These are phyloP conservation scores for Nansenia antarctica DNA, from an alignment of 2,113 vertebrate genomes.

Conservation along the genomic window DNA sequence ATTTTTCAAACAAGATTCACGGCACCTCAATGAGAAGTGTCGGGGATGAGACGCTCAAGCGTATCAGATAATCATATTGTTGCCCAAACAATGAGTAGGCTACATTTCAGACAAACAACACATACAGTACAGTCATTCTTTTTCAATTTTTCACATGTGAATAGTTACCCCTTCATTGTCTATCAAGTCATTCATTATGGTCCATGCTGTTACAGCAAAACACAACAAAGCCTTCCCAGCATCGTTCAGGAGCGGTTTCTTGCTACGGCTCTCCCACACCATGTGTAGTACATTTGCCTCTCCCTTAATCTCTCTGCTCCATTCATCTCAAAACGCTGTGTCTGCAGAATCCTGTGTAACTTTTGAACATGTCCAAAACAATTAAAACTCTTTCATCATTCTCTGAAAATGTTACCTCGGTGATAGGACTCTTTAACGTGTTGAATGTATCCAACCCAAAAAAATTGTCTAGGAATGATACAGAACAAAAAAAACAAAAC, in stretches of 20 bases:
- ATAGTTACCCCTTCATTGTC: not conserved
- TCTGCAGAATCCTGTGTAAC: not conserved
- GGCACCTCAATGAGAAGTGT: not conserved
- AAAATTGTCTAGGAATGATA: too few species aligned
- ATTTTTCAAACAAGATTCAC: not conserved
- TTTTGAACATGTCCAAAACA: conserved; percentile 16
- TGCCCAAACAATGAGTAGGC: not conserved
- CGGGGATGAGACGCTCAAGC: not conserved
- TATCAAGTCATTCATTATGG: not conserved
- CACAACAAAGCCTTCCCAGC: not conserved
- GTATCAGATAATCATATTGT: not conserved
- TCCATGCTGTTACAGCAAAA: conserved; percentile 1
- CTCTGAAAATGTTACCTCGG: conserved; percentile 4
- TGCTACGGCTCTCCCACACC: not conserved
- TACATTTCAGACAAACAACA: not conserved
- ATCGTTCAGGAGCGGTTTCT: not conserved
- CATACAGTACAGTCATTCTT: not conserved
- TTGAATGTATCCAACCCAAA: not conserved
- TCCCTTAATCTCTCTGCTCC: not conserved
- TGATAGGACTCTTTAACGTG: not conserved
- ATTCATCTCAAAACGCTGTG: not conserved
- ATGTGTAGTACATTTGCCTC: not conserved
- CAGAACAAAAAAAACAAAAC: not conserved
- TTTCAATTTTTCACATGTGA: not conserved
- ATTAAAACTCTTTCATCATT: conserved; percentile 15